phyloP scores from a whole-genome alignment of 2,888 invertebrate species.

The Orthonychiurus folsomi region DNA sequence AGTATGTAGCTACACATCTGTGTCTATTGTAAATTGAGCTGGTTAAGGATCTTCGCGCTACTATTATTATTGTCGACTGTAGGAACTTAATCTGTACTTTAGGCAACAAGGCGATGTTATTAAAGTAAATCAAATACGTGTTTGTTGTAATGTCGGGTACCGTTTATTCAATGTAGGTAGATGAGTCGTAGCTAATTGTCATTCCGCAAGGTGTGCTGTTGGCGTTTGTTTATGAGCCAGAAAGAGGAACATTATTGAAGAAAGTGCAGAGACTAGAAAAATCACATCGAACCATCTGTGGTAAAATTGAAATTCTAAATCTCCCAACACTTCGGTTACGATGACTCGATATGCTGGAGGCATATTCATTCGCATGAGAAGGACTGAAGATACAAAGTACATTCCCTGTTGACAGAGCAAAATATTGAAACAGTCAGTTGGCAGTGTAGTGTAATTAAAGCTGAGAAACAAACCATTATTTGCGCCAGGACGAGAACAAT shows the following conservation, averaged over 20 bases:
- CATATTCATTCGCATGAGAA: constrained; percentile 98
- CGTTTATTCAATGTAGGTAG: too few relatives aligned
- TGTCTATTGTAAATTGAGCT: too few relatives aligned
- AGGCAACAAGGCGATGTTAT: too few relatives aligned
- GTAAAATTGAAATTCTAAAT: constrained; percentile 96
- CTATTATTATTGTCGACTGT: too few relatives aligned
- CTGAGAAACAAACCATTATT: constrained; percentile 84
- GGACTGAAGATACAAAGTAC: constrained; percentile 97
- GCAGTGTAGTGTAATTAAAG: constrained; percentile 11
- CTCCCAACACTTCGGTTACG: constrained; percentile 84
- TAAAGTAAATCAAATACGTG: too few relatives aligned
- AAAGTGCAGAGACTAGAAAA: constrained; percentile 89
- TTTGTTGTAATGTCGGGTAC: too few relatives aligned
- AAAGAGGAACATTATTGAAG: constrained; percentile 90
- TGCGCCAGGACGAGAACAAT: constrained; percentile 94
- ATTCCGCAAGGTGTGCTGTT: constrained; percentile 34
- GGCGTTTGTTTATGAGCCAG: constrained; percentile 84
- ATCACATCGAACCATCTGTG: constrained; percentile 99
- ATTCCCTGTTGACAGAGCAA: constrained; percentile 75
- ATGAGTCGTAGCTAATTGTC: too few relatives aligned
- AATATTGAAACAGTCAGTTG: constrained; percentile 25
- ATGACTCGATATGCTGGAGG: constrained; percentile 93
- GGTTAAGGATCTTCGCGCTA: too few relatives aligned
- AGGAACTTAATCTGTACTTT: too few relatives aligned
- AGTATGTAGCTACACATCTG: too few relatives aligned